Conservation (phyloP, 2,797 vertebrate species). For the Todus mexicanus region DNA sequence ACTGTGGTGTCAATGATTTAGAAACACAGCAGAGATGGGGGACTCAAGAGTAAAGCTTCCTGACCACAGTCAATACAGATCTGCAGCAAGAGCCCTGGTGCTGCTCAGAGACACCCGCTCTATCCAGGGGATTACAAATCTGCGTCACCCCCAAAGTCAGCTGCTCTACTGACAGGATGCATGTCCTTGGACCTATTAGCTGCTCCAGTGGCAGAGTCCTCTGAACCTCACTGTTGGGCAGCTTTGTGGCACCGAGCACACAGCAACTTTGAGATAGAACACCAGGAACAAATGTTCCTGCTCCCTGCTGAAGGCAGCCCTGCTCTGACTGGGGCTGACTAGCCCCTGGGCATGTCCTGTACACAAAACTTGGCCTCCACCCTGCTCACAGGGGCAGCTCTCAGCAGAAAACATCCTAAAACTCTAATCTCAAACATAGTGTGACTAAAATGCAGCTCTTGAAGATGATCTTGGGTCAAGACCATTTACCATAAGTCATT, state of each 20-base stretch:
- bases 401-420: not conserved
- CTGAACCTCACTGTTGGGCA: not conserved
- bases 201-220: slow-evolving; percentile 25
- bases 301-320: not conserved
- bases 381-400: not conserved
- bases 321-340: rapidly evolving
- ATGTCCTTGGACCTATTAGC: not conserved
- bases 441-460: not conserved
- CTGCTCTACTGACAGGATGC: not conserved
- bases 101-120: not conserved
- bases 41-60: not conserved
- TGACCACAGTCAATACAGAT: not conserved
- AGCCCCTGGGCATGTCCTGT: rapidly evolving
- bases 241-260: slow-evolving; percentile 7
- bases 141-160: not conserved
- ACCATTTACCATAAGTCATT: not conserved
- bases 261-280: not conserved
- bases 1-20: not conserved
- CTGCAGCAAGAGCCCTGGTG: not conserved
- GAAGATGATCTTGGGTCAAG: not conserved
- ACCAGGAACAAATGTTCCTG: not conserved
- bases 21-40: not conserved
- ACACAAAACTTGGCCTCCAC: not conserved
- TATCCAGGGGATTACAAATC: not conserved
- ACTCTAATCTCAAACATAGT: not conserved